Evolutionary conservation across 1,140 invertebrate genomes (phyloP).

Genomic region (Melitaea cinxia): DNA sequence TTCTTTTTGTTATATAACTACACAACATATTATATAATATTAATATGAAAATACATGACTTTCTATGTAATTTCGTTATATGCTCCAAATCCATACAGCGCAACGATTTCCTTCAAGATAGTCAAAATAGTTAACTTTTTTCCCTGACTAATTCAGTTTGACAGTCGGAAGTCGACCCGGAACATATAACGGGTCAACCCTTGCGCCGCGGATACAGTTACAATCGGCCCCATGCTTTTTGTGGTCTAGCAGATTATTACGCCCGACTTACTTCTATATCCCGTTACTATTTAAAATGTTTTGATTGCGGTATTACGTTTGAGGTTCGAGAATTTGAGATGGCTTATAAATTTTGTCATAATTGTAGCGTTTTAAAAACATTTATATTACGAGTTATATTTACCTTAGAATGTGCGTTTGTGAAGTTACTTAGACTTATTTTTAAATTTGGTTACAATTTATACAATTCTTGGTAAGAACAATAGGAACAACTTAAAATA

Average conservation of each 20-base stretch:
- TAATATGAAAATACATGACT: too few relatives aligned
- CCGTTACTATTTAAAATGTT: slow-evolving; percentile 43
- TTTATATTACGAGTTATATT: too few relatives aligned
- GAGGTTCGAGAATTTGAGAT: not conserved
- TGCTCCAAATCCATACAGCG: too few relatives aligned
- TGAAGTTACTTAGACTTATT: too few relatives aligned
- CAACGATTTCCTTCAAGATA: too few relatives aligned
- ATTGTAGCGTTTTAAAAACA: not conserved
- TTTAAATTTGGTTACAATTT: too few relatives aligned
- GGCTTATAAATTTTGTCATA: not conserved
- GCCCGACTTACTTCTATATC: slow-evolving; percentile 49
- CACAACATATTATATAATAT: too few relatives aligned
- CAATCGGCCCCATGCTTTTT: slow-evolving; percentile 43
- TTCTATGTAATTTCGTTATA: too few relatives aligned
- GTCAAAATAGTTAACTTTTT: too few relatives aligned
- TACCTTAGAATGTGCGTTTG: not conserved
- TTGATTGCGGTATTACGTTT: slow-evolving; percentile 14
- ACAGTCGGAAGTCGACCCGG: slow-evolving; percentile 60
- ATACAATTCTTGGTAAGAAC: too few relatives aligned
- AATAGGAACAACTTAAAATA: too few relatives aligned
- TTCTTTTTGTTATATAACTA: too few relatives aligned
- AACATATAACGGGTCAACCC: slow-evolving; percentile 62
- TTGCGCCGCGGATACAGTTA: slow-evolving; percentile 51
- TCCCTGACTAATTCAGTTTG: slow-evolving; percentile 17
- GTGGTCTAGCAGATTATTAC: slow-evolving; percentile 45